Percentiles rank a stretch among this genome's conserved stretches.
Evolutionary conservation across 2,888 invertebrate species (phyloP).

Genomic region (Hymenopus coronatus): DNA sequence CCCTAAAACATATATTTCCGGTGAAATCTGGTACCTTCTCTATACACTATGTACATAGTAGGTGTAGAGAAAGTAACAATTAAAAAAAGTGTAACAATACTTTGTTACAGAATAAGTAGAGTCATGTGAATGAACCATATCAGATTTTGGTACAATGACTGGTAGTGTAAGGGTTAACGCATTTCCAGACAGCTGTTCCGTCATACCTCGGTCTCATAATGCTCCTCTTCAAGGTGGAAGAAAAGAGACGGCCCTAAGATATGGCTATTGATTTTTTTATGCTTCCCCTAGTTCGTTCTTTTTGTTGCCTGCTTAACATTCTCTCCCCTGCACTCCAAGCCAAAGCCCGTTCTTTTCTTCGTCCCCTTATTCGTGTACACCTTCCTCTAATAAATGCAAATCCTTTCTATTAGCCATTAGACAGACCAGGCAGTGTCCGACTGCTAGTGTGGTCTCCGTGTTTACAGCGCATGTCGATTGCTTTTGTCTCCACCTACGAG

Average conservation of each 20-base stretch:
- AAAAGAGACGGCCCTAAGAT: conserved; percentile 5
- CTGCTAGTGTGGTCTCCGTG: neutral
- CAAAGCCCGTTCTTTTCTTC: conserved; percentile 9
- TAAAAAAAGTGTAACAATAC: no score
- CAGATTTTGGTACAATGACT: no score
- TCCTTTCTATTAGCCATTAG: conserved; percentile 21
- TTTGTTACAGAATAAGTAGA: no score
- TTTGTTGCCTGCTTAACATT: conserved; percentile 14
- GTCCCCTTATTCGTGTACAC: neutral
- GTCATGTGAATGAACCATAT: no score
- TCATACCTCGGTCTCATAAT: neutral
- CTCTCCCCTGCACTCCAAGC: neutral
- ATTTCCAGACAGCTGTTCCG: neutral
- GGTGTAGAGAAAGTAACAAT: no score
- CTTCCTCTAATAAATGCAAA: conserved; percentile 30
- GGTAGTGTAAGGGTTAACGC: neutral
- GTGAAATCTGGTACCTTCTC: no score
- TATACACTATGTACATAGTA: no score
- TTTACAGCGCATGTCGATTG: neutral
- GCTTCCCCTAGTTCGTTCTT: neutral
- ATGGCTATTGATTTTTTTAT: conserved; percentile 28
- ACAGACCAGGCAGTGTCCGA: neutral
- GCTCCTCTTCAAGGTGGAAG: neutral
- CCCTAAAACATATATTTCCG: no score
- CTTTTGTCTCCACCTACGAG: neutral